phyloP scores from a whole-genome alignment of 1,140 invertebrate genomes.

The Papilio polytes region DNA sequence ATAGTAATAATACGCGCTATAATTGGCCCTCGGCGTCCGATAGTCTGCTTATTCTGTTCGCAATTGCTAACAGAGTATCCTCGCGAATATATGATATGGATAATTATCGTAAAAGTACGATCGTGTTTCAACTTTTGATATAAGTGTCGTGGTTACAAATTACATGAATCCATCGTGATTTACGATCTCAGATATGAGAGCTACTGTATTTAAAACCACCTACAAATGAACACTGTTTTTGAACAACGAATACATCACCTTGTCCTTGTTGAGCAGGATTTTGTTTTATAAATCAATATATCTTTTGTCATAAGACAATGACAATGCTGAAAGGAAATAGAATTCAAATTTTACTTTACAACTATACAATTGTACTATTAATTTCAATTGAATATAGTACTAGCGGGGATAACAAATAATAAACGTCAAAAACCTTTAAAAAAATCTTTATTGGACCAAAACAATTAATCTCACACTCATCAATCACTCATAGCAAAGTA shows the following conservation, averaged over 20 bases:
- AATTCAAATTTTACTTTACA: no score
- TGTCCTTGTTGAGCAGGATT: no score
- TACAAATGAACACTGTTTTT: no score
- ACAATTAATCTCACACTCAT: no score
- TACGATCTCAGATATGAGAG: neutral
- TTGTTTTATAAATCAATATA: no score
- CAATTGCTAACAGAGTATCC: constrained; percentile 40
- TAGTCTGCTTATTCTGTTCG: constrained; percentile 67
- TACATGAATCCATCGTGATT: neutral
- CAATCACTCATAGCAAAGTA: constrained; percentile 21
- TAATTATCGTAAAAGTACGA: neutral
- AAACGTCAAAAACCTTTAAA: neutral
- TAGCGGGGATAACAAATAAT: neutral
- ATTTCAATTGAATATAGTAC: neutral
- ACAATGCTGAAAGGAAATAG: no score
- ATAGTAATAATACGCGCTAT: constrained; percentile 71
- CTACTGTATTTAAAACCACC: no score
- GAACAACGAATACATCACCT: no score
- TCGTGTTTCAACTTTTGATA: neutral
- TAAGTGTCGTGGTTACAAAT: neutral
- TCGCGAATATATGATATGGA: neutral
- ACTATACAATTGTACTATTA: no score
- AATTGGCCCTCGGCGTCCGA: constrained; percentile 65
- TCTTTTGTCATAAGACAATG: no score
- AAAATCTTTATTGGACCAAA: no score